phyloP scores from a whole-genome alignment of 2,888 invertebrate species.

The Trissonchulus sp. region DNA sequence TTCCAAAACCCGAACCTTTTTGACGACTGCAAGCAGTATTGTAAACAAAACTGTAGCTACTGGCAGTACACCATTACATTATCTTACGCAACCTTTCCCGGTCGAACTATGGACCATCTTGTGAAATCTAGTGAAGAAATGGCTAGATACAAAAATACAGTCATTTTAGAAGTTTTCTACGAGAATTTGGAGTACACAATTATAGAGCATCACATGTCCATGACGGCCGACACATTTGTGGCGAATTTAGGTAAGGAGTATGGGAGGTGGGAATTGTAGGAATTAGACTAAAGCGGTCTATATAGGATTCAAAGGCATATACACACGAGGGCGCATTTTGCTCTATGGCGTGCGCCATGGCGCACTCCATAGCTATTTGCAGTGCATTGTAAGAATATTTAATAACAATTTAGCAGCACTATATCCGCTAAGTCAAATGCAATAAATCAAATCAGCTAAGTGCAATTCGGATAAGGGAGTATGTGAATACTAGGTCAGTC shows the following conservation, averaged over 20 bases:
- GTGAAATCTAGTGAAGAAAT: background rate
- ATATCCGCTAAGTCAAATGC: too few relatives aligned
- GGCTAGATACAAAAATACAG: background rate
- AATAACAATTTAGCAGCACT: too few relatives aligned
- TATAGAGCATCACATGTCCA: background rate
- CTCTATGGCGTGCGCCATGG: too few relatives aligned
- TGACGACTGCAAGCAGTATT: background rate
- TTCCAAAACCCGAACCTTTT: background rate
- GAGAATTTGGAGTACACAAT: background rate
- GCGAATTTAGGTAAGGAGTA: constrained; percentile 7
- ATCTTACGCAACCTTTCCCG: background rate
- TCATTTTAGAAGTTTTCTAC: background rate
- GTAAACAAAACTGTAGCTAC: background rate
- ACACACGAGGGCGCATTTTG: too few relatives aligned
- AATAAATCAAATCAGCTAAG: too few relatives aligned
- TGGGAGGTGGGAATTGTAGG: too few relatives aligned
- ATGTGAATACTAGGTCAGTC: too few relatives aligned
- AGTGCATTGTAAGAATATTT: too few relatives aligned
- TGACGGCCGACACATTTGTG: background rate
- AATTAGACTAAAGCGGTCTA: too few relatives aligned
- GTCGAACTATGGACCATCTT: background rate
- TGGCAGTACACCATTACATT: background rate
- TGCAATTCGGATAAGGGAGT: too few relatives aligned
- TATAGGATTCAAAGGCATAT: too few relatives aligned
- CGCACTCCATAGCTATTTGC: too few relatives aligned